Percentiles rank a stretch among this genome's conserved stretches.
These are phyloP conservation scores for Erebia palarica DNA, from an alignment of 2,888 invertebrate species.

Conservation along the genomic window DNA sequence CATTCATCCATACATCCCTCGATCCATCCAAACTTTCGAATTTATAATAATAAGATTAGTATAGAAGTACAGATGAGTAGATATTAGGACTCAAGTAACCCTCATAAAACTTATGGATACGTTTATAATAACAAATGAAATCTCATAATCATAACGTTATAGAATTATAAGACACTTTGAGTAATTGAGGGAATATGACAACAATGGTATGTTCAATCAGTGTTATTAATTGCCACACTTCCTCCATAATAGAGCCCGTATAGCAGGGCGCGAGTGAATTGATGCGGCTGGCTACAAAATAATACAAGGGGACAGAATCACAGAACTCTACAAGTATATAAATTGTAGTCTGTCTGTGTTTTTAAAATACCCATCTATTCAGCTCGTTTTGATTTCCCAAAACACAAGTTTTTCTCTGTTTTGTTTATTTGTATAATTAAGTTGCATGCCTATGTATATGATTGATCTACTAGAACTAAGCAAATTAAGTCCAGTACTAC, in stretches of 20 bases:
- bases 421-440: no score
- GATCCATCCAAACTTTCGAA: no score
- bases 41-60: no score
- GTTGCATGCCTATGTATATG: no score
- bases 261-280: constrained; percentile 50
- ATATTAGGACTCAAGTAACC: background rate
- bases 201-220: constrained; percentile 69
- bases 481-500: no score
- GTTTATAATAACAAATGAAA: constrained; percentile 2
- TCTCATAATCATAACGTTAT: constrained; percentile 12
- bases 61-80: no score
- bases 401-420: no score
- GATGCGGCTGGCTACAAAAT: constrained; percentile 17
- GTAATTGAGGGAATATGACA: constrained; percentile 41
- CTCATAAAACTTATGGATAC: background rate
- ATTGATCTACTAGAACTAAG: no score
- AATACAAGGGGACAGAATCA: constrained; percentile 16
- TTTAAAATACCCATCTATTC: background rate
- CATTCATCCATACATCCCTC: no score
- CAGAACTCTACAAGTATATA: background rate
- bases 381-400: background rate
- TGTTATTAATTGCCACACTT: constrained; percentile 64
- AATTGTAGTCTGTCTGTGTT: background rate
- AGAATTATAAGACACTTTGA: constrained; percentile 24
- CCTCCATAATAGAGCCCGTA: constrained; percentile 60